Percentiles rank a stretch among this genome's conserved stretches.
phyloP scores from a whole-genome alignment of 2,113 vertebrate genomes.

The Mus pahari region DNA sequence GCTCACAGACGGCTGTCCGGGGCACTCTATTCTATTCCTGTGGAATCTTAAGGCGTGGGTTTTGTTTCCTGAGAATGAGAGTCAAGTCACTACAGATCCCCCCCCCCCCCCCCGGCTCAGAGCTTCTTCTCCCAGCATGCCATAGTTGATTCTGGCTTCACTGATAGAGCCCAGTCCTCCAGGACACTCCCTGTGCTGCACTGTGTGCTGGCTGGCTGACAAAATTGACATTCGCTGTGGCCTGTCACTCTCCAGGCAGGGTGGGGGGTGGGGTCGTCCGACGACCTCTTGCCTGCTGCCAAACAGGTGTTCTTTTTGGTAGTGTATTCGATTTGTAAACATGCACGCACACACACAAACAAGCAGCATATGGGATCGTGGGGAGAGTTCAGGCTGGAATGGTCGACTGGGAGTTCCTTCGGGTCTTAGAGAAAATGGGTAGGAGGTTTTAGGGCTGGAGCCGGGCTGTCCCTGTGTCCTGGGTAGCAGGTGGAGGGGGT shows the following conservation, averaged over 20 bases:
- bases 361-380: background rate
- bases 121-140: background rate
- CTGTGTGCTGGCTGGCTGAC: background rate
- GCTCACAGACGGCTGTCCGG: background rate
- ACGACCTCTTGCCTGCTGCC: background rate
- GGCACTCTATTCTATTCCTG: background rate
- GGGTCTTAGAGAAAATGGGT: background rate
- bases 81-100: background rate
- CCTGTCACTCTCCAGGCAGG: background rate
- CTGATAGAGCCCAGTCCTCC: background rate
- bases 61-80: slow-evolving; percentile 19
- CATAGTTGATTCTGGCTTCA: background rate
- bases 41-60: background rate
- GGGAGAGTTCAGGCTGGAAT: no score
- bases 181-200: background rate
- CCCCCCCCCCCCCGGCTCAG: no score
- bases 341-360: background rate
- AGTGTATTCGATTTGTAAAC: background rate
- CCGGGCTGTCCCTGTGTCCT: background rate
- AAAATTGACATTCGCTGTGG: background rate
- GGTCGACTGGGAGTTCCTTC: background rate
- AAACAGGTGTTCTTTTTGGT: background rate
- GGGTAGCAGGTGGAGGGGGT: background rate
- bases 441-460: background rate
- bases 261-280: background rate